These are phyloP conservation scores for Ariopsis seemanni DNA, from an alignment of 2,113 vertebrate species.

Conservation along the genomic window DNA sequence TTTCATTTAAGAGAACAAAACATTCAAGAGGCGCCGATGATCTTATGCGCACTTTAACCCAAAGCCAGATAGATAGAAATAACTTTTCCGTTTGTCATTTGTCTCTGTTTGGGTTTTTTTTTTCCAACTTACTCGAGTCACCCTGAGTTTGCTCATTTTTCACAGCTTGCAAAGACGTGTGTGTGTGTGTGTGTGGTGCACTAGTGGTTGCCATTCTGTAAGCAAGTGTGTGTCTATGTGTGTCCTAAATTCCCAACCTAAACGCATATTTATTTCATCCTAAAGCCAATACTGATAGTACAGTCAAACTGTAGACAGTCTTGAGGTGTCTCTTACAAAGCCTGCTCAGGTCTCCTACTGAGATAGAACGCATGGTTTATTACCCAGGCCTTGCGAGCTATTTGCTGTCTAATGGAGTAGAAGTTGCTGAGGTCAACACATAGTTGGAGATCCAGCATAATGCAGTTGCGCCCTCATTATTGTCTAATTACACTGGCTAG, in stretches of 20 bases:
- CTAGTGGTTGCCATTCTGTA: constrained; percentile 21
- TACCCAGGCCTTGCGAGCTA: constrained; percentile 75
- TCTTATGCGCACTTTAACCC: constrained; percentile 48
- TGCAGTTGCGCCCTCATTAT: constrained; percentile 73
- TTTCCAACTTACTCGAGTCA: constrained; percentile 47
- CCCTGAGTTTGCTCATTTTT: constrained; percentile 55
- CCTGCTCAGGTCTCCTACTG: constrained; percentile 54
- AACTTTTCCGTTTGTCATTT: constrained; percentile 43
- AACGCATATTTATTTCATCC: neutral
- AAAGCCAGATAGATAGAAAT: constrained; percentile 55
- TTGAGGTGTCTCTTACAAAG: constrained; percentile 45
- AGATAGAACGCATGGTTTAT: constrained; percentile 67
- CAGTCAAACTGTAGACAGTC: neutral
- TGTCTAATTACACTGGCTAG: constrained; percentile 79
- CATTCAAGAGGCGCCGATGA: constrained; percentile 52
- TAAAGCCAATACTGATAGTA: neutral
- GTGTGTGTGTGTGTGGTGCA: neutral
- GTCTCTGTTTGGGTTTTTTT: constrained; percentile 31
- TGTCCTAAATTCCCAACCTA: neutral
- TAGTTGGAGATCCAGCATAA: constrained; percentile 73
- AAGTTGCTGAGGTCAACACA: constrained; percentile 79
- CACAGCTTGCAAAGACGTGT: constrained; percentile 51
- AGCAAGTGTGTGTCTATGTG: constrained; percentile 16
- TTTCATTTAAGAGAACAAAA: constrained; percentile 63
- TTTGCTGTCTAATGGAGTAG: constrained; percentile 77